Evolutionary conservation across 2,797 vertebrate genomes (phyloP).

Genomic region (Lacerta viridis): DNA sequence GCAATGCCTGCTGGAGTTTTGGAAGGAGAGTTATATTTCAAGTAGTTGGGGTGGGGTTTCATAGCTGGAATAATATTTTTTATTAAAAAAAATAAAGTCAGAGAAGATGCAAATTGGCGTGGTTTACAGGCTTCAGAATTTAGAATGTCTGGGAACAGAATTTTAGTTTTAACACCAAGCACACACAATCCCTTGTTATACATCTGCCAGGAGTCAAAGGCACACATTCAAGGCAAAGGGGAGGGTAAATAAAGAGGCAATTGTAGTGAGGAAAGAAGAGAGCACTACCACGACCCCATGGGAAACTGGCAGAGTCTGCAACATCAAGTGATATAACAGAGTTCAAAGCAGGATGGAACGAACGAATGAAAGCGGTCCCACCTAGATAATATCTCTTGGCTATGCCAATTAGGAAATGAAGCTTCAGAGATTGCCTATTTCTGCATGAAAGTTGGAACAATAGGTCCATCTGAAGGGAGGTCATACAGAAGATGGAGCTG

Average conservation of each 20-base stretch:
- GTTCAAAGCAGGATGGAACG: not conserved
- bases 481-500: too few species aligned
- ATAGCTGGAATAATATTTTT: not conserved
- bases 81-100: not conserved
- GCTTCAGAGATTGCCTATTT: not conserved
- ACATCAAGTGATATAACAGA: not conserved
- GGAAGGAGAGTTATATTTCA: not conserved
- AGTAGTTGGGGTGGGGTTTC: not conserved
- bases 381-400: not conserved
- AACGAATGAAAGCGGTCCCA: not conserved
- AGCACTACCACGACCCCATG: not conserved
- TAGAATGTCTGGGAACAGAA: not conserved
- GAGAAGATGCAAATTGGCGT: not conserved
- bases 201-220: not conserved
- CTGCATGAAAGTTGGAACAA: not conserved
- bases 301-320: not conserved
- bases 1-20: not conserved
- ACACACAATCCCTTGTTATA: not conserved
- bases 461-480: too few species aligned
- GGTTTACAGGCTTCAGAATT: not conserved
- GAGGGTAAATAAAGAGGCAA: not conserved
- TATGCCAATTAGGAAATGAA: not conserved
- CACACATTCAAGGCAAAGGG: not conserved
- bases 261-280: not conserved
- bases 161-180: not conserved